Evolutionary conservation across 2,113 vertebrate genomes (phyloP).

Genomic region (Pholis gunnellus): DNA sequence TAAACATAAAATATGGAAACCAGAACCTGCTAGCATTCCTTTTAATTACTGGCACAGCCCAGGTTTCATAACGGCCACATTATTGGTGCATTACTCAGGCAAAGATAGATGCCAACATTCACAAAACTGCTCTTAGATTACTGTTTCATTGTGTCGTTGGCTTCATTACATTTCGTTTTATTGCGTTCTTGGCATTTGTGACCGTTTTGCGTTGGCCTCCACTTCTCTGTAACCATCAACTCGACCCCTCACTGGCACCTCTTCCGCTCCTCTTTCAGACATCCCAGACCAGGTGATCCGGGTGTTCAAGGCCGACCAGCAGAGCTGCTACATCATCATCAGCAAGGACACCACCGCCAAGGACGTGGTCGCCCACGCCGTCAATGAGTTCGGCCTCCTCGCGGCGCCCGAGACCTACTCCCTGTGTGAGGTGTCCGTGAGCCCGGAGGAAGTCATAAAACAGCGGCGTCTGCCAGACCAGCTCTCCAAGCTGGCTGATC

Average conservation of each 20-base stretch:
- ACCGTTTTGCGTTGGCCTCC: neutral
- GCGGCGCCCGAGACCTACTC: constrained; percentile 90
- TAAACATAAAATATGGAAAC: constrained; percentile 14
- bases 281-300: constrained; percentile 97
- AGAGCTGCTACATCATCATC: constrained; percentile 98
- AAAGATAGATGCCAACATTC: neutral
- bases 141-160: neutral
- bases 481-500: constrained; percentile 95
- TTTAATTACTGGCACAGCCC: neutral
- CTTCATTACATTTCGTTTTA: constrained; percentile 3
- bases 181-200: neutral
- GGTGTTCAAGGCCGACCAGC: constrained; percentile 97
- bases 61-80: neutral
- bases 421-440: constrained; percentile 95
- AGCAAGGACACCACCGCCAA: constrained; percentile 98
- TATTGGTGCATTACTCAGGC: constrained; percentile 5
- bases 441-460: constrained; percentile 95
- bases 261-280: constrained; percentile 79
- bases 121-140: neutral
- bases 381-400: constrained; percentile 91
- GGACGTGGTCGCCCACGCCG: constrained; percentile 92
- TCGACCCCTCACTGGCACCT: neutral
- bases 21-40: constrained; percentile 2
- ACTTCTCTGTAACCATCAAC: neutral
- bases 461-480: constrained; percentile 95